Base-by-base conservation (phyloP, 2,888 invertebrate genomes). In the Portevinia maculata region DNA sequence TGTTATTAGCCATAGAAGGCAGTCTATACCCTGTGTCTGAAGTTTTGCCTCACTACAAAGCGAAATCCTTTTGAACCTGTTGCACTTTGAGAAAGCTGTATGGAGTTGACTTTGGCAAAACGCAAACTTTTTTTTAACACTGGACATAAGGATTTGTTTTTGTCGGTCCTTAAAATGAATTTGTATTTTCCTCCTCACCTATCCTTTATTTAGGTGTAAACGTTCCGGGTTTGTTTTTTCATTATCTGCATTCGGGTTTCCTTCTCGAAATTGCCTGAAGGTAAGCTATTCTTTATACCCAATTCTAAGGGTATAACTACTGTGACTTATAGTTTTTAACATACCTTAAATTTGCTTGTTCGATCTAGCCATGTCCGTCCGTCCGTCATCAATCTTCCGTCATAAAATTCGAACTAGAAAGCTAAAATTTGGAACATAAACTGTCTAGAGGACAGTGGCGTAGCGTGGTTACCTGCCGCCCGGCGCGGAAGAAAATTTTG, bases 51-150 rank as follows among this genome's bases (percentile, higher is more conserved):
- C 39, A 60, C 71, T 78, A 57, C 75, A 81, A 81, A 81, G 71
- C 59, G 71, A 83, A 83, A 83, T 83, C 71, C 76, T 78, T 81
- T 83, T 83, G 76, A 83, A 83, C 83, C 83, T 83, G 83, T 83
- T 83, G 83, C 83, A 65, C 71, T 78, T 76, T 65, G 83, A 55
- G 53, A 21, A 32, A 28, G 48, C 34, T 70, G 62, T 64, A 59
- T 24, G 70, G 41, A 53, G 60, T 67, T 83, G 78, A 50, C 78
- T 81, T 64, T 78, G 78, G 50, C 44, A 62, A 73, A 67, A 78
- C 62, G 55, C 41, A 67, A 78, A 55, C 62, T 32, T 67, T 83
- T 67, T 76, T 57, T 37, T 67, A 67, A 53, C 50, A 44, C 48
- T 60, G 64, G 52, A 52, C 34, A 28, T 32, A 13, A n/a, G 30